phyloP scores from a whole-genome alignment of 1,140 invertebrate genomes.

The Phymastichus coffea region DNA sequence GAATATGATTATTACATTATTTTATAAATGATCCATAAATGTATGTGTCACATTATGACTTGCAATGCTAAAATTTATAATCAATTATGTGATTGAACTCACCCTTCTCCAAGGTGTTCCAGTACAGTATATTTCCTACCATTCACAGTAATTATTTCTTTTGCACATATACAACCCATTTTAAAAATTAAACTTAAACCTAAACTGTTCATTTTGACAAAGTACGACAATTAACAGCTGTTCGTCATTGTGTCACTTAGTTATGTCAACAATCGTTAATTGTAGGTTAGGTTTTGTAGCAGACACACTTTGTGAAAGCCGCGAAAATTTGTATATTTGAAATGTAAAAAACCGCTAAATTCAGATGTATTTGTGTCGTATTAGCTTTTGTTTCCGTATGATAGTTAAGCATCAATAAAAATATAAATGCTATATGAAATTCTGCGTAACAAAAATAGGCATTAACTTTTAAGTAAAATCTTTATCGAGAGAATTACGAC shows the following conservation, averaged over 20 bases:
- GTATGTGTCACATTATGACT: too few relatives aligned
- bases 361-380: too few relatives aligned
- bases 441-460: too few relatives aligned
- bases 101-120: slow-evolving; percentile 78
- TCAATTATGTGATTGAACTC: slow-evolving; percentile 44
- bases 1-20: background rate
- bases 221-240: slow-evolving; percentile 17
- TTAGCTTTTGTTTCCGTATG: too few relatives aligned
- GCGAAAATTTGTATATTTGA: too few relatives aligned
- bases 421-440: too few relatives aligned
- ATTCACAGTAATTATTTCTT: slow-evolving; percentile 73
- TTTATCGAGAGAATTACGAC: too few relatives aligned
- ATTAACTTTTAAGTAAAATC: too few relatives aligned
- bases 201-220: slow-evolving; percentile 66
- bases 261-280: background rate
- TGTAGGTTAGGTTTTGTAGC: slow-evolving; percentile 20
- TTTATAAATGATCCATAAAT: background rate
- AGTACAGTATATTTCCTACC: slow-evolving; percentile 68
- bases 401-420: too few relatives aligned
- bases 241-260: slow-evolving; percentile 15
- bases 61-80: background rate
- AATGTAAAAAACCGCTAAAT: too few relatives aligned
- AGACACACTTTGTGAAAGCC: too few relatives aligned
- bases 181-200: slow-evolving; percentile 69
- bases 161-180: slow-evolving; percentile 79